Evolutionary conservation across 2,888 invertebrate species (phyloP), one percentile per base, ranked within the genome.

Genomic region (Cryptosula pallasiana): DNA sequence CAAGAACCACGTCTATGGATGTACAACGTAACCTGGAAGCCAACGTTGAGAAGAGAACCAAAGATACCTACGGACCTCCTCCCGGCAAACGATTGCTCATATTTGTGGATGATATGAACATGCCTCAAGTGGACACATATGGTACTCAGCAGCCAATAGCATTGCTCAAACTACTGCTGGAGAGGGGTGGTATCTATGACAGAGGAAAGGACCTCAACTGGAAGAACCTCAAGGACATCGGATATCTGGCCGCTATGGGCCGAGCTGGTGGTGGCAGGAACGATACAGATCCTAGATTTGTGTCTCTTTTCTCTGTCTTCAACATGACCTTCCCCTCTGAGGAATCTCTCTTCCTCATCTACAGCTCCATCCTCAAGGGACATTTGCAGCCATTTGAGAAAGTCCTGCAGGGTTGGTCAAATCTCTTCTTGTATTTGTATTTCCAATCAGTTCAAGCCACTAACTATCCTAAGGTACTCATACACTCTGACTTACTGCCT

Each of bases 71-170:
- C 81, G 95, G 94, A 0, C 95, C 95, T 45, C 92, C 94, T 0
- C 89, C 92, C 73, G 95, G 95, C 36, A 95, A 94, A 86, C 91
- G 91, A 80, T 88, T 95, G 82, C 88, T 95, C 54, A 89, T 93
- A 75, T 96, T 95, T 81, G 91, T 95, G 76, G 95, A 96, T 81
- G 95, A 96, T 81, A 91, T 95, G 90, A 94, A 95, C 82, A 95
- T 95, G 94, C 95, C 95, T 36, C 89, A 90, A 85, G 86, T 87
- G 70, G 93, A 93, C 80, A 90, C 88, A 0, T 95, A 95, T 81
- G 95, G 95, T 0, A 95, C 94, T 0, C 95, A 95, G 81, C 95
- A 95, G 80, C 95, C 95, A 0, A 93, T 95, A 77, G 95, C 95
- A 0, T 86, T 95, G 54, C 85, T 96, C n/a, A 95, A 95, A 83